phyloP scores from a whole-genome alignment of 2,888 invertebrate genomes.

The Drosophila mayaguana region DNA sequence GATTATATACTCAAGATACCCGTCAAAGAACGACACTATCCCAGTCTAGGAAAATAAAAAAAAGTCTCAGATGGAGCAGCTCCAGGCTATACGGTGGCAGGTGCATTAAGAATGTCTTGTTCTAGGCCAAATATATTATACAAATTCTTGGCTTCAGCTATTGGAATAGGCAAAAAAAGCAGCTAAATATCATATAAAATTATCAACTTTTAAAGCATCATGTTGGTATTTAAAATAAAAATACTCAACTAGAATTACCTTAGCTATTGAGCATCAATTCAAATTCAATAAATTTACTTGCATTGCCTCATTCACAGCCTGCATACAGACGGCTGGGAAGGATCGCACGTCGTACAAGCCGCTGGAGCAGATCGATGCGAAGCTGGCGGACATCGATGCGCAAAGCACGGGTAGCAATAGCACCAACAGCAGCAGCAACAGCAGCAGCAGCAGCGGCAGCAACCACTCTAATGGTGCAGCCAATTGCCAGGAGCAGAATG shows the following conservation, averaged over 20 bases:
- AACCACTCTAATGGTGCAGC: conserved; percentile 34
- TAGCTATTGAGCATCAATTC: not conserved
- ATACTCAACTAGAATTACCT: not conserved
- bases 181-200: too few relatives aligned
- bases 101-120: too few relatives aligned
- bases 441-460: conserved; percentile 19
- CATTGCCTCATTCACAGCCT: conserved; percentile 86
- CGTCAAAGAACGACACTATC: too few relatives aligned
- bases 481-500: conserved; percentile 46
- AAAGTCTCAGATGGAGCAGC: too few relatives aligned
- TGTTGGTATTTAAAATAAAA: too few relatives aligned
- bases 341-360: conserved; percentile 89
- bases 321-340: conserved; percentile 89
- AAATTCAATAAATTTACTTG: not conserved
- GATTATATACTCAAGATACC: too few relatives aligned
- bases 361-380: conserved; percentile 86
- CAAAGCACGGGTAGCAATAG: conserved; percentile 79
- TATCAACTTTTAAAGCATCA: too few relatives aligned
- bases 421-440: conserved; percentile 39
- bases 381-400: conserved; percentile 83
- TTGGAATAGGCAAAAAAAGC: too few relatives aligned
- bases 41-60: too few relatives aligned
- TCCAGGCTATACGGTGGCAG: too few relatives aligned
- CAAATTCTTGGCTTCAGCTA: too few relatives aligned
- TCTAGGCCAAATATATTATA: too few relatives aligned